Base-by-base conservation (phyloP, 2,113 vertebrate genomes). In the Zootoca vivipara region DNA sequence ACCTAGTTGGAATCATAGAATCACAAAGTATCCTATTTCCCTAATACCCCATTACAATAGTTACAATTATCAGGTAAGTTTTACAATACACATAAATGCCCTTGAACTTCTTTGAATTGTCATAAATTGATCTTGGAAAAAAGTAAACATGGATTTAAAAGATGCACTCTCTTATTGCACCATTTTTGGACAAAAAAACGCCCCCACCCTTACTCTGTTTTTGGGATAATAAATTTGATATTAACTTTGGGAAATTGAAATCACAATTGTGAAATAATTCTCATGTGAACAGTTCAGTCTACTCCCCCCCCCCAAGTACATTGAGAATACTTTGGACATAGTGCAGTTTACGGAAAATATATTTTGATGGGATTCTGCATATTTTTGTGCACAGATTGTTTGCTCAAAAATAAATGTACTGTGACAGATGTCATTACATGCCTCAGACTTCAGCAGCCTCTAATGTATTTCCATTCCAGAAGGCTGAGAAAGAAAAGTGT, bases 361-460 rank as follows among this genome's bases (percentile, higher is more conserved):
- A 89, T 69, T 93, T 75, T 74, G 84, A 88, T 72, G 87, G 82
- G 91, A 88, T 93, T 92, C 81, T 91, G 42, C 26, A 80, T 22
- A 26, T 75, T 92, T 88, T 93, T 86, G 93, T 91, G 91, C 92
- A 89, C 16, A 80, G 64, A 87, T 16, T 56, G 38, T 87, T 90
- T 85, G 81, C 56, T 95, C 90, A 93, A 93, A 95, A 94, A 94
- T 90, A 96, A 90, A 89, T 92, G 87, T 91, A 85, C 87, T 1
- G 0, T 52, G 89, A 88, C 93, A 96, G 93, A 94, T 94, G 92
- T 89, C 94, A 88, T 89, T 92, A 64, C n/a, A 90, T 30, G 3
- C 85, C 87, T 91, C 83, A 78, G 85, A 92, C 91, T 80, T 72
- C 83, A 91, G 88, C 87, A 90, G 64, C 90, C 91, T 80, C 90